These are phyloP conservation scores for Sepiola atlantica DNA, from an alignment of 2,888 invertebrate genomes.

Conservation along the genomic window DNA sequence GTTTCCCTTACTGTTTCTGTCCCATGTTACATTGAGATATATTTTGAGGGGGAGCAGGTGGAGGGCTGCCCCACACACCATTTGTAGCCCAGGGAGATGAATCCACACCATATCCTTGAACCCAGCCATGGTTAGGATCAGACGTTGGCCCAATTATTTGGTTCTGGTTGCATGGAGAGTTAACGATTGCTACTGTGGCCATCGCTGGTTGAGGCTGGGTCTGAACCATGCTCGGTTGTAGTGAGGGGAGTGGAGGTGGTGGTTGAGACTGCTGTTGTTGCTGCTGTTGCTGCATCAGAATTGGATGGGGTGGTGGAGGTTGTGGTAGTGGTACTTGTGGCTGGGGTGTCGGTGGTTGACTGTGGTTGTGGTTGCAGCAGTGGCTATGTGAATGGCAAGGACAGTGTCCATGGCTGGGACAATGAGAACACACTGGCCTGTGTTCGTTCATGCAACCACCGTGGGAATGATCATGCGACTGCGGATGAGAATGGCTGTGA, in stretches of 20 bases:
- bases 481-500: neutral
- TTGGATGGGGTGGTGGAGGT: neutral
- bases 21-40: neutral
- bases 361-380: neutral
- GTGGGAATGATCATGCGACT: neutral
- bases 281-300: neutral
- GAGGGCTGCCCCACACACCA: slow-evolving; percentile 3
- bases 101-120: neutral
- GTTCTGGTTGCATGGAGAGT: neutral
- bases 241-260: neutral
- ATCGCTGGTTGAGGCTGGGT: neutral
- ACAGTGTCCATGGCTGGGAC: neutral
- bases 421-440: neutral
- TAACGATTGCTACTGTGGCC: neutral
- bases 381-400: neutral
- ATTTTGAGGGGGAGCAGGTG: neutral
- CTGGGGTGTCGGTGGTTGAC: slow-evolving; percentile 7
- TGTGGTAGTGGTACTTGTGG: neutral
- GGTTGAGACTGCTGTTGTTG: neutral
- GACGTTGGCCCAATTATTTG: slow-evolving; percentile 40
- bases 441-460: neutral
- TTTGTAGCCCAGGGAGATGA: neutral
- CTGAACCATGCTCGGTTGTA: neutral
- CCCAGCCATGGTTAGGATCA: slow-evolving; percentile 42
- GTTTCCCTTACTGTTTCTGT: neutral